phyloP scores from a whole-genome alignment of 2,797 vertebrate species.

The Molossus molossus region DNA sequence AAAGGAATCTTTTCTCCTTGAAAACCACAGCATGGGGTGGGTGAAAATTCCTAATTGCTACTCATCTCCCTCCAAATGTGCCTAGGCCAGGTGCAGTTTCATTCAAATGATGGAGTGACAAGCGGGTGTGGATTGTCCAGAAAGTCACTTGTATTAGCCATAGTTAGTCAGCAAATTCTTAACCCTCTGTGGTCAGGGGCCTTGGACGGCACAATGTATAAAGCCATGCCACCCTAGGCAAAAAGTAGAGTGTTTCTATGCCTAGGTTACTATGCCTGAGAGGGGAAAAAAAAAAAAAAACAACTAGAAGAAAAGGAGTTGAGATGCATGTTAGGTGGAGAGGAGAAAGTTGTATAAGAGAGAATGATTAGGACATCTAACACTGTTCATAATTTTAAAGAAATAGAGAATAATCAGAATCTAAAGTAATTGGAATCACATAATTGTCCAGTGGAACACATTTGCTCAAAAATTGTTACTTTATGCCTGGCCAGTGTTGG shows the following conservation, averaged over 20 bases:
- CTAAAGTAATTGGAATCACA: not conserved
- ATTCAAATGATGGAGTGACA: not conserved
- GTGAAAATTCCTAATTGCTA: not conserved
- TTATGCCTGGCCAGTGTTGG: no score
- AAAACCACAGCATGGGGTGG: not conserved
- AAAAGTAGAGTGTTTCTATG: not conserved
- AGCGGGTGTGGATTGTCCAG: rapidly evolving
- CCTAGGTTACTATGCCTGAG: not conserved
- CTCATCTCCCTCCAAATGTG: rapidly evolving
- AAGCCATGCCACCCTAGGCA: not conserved
- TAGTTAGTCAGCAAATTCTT: not conserved
- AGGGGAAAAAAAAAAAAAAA: not conserved
- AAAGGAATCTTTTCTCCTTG: not conserved
- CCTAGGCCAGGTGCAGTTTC: not conserved
- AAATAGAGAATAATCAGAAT: not conserved
- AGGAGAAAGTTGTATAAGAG: not conserved
- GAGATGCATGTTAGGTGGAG: not conserved
- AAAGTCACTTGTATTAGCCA: not conserved
- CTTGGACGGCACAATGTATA: rapidly evolving
- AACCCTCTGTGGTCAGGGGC: not conserved
- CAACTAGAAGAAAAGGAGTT: not conserved
- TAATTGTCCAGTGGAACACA: not conserved
- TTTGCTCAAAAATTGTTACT: not conserved
- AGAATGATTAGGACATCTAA: not conserved
- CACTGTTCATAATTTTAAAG: not conserved